Conservation (phyloP, 2,888 invertebrate species). For the Idaea biselata region DNA sequence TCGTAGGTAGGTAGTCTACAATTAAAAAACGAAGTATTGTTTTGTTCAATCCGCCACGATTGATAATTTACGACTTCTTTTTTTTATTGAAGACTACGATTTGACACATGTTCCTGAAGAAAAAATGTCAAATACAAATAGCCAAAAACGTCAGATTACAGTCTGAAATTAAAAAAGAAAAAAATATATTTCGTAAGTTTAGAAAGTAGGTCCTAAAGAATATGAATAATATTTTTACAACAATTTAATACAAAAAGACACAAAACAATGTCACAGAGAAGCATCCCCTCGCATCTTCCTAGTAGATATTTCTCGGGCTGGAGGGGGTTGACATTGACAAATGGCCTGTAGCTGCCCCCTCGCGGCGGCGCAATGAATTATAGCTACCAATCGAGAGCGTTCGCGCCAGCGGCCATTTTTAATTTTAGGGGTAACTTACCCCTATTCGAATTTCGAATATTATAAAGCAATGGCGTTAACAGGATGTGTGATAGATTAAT, state of each 20-base stretch:
- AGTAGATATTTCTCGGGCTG: conserved; percentile 60
- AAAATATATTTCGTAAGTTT: too few species aligned
- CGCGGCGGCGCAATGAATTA: conserved; percentile 72
- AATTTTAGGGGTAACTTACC: conserved; percentile 76
- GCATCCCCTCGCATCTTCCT: conserved; percentile 63
- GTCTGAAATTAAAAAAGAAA: too few species aligned
- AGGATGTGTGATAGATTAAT: conserved; percentile 19
- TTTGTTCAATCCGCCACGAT: too few species aligned
- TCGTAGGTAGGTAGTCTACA: too few species aligned
- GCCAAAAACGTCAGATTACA: too few species aligned
- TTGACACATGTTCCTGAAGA: too few species aligned
- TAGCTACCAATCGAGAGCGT: conserved; percentile 75
- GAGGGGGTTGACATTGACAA: conserved; percentile 71
- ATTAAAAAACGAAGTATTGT: too few species aligned
- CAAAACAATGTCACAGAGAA: conserved; percentile 54
- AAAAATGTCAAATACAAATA: too few species aligned
- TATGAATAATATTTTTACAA: conserved; percentile 19
- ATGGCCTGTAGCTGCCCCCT: conserved; percentile 65
- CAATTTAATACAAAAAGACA: conserved; percentile 33
- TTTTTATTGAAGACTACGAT: too few species aligned
- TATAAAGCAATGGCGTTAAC: conserved; percentile 29
- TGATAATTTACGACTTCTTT: too few species aligned
- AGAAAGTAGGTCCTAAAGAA: neutral
- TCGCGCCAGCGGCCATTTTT: conserved; percentile 75
- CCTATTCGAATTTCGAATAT: conserved; percentile 55